These are phyloP conservation scores for Zapus hudsonius DNA, from an alignment of 2,113 vertebrate genomes.

Conservation along the genomic window DNA sequence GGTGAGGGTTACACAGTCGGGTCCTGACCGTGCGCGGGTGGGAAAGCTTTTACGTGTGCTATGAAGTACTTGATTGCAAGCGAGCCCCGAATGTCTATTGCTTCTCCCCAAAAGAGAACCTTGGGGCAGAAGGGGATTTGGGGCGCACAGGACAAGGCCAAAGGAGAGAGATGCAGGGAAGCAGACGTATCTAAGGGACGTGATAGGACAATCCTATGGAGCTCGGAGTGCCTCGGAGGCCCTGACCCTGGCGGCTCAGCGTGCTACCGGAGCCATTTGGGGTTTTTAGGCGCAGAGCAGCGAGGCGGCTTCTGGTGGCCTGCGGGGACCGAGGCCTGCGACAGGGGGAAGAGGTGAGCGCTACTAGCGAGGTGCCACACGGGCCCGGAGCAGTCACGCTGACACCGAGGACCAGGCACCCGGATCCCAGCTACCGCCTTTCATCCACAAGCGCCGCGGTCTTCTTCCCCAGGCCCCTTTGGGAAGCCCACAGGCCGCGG, in stretches of 20 bases:
- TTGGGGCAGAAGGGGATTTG: background rate
- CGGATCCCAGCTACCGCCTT: background rate
- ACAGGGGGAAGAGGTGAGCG: background rate
- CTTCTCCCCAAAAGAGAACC: background rate
- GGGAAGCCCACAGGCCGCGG: background rate
- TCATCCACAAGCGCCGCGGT: background rate
- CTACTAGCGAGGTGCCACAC: background rate
- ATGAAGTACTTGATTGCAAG: constrained; percentile 24
- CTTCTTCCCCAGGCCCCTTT: background rate
- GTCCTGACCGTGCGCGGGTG: background rate
- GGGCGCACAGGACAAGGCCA: background rate
- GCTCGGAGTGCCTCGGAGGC: background rate
- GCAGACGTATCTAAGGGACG: background rate
- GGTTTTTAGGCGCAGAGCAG: background rate
- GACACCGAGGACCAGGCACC: background rate
- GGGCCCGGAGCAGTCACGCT: background rate
- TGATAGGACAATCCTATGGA: background rate
- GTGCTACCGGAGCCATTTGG: background rate
- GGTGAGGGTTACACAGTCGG: background rate
- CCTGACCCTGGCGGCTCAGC: background rate
- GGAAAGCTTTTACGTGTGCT: background rate
- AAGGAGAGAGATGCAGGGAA: constrained; percentile 23
- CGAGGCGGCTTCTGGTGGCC: background rate
- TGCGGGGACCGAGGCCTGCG: background rate
- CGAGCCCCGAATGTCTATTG: background rate